phyloP scores from a whole-genome alignment of 2,797 vertebrate genomes.

The Danio albolineatus region DNA sequence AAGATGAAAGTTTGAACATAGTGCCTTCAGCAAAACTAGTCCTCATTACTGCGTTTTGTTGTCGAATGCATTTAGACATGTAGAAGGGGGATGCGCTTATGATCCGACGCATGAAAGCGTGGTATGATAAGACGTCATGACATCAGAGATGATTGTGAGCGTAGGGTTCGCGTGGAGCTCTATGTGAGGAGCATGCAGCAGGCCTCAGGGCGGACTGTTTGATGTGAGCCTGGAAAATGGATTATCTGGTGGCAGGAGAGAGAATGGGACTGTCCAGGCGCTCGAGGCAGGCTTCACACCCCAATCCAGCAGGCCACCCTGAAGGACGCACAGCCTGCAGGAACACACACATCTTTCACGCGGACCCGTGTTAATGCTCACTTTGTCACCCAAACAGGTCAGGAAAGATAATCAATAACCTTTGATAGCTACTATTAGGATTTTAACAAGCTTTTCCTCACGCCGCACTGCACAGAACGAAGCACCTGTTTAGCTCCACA shows the following conservation, averaged over 20 bases:
- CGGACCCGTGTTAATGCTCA: constrained; percentile 81
- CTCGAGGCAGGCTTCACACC: constrained; percentile 56
- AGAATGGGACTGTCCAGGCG: constrained; percentile 70
- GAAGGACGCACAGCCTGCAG: constrained; percentile 72
- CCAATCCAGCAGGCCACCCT: constrained; percentile 64
- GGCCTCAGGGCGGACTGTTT: constrained; percentile 79
- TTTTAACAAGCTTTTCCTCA: constrained; percentile 85
- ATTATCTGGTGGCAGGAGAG: constrained; percentile 80
- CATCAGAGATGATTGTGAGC: constrained; percentile 23
- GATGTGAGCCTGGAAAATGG: constrained; percentile 82
- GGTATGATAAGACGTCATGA: constrained; percentile 14
- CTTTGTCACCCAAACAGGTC: constrained; percentile 85
- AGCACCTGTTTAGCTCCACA: constrained; percentile 64
- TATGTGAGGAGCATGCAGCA: constrained; percentile 36
- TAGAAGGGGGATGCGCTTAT: neutral
- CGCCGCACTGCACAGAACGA: constrained; percentile 75
- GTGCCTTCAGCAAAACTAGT: neutral
- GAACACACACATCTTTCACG: constrained; percentile 59
- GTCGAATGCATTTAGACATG: constrained; percentile 50
- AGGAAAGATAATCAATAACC: constrained; percentile 89
- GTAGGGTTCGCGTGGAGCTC: constrained; percentile 4
- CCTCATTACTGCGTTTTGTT: neutral
- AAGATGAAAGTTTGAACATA: neutral
- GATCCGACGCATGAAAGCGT: neutral
- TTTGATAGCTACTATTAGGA: constrained; percentile 84